Percentiles rank a stretch among this genome's conserved stretches.
Conservation (phyloP, 2,797 vertebrate species). For the Squalus acanthias region DNA sequence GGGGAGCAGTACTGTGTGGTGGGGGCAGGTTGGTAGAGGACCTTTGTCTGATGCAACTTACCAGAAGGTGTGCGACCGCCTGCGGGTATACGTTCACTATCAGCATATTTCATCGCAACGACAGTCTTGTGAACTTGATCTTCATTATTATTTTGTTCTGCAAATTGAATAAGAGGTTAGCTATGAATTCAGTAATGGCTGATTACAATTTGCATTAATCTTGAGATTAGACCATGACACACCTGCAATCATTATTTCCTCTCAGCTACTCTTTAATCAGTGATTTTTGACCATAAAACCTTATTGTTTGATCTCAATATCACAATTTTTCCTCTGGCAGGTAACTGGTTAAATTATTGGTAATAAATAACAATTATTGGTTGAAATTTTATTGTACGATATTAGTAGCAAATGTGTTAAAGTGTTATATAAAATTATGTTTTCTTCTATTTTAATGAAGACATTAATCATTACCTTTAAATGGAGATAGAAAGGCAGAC, state of each 20-base stretch:
- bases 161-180: not conserved
- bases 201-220: not conserved
- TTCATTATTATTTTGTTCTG: conserved; percentile 38
- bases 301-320: not conserved
- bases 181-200: not conserved
- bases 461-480: not conserved
- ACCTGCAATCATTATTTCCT: not conserved
- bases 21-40: no score
- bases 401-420: not conserved
- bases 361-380: not conserved
- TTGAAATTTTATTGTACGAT: not conserved
- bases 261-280: not conserved
- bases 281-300: not conserved
- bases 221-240: not conserved
- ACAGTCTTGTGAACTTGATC: not conserved
- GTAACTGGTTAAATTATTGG: not conserved
- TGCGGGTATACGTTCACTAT: conserved; percentile 25
- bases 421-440: no score
- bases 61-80: not conserved
- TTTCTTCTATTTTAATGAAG: no score
- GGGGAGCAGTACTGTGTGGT: no score
- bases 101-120: not conserved
- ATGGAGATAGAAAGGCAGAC: not conserved
- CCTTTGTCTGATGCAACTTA: not conserved
- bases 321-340: not conserved